Base-by-base conservation (phyloP, 2,113 vertebrate genomes). In the Leucoraja erinaceus region DNA sequence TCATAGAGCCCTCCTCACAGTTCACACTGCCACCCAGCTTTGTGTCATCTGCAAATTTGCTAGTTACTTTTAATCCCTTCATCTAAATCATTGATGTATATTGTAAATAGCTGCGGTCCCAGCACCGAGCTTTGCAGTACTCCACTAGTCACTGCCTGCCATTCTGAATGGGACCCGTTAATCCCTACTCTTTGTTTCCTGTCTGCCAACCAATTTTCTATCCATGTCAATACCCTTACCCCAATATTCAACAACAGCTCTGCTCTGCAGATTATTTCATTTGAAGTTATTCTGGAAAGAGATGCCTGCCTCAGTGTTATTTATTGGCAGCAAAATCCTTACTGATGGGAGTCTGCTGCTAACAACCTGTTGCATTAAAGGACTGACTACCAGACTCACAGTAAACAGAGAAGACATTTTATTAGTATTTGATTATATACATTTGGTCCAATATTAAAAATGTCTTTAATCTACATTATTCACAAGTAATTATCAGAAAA, bases 261-360 rank as follows among this genome's bases (percentile, higher is more conserved):
- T 47, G 90, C 38, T 72, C 8, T 70, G 3, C 25, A 54, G 33
- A 54, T 63, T 88, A 88, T 91, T 70, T 91, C 33, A 91, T 91
- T 91, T 91, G 72, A 91, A 72, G 47, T 74, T 91, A 74, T 72
- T 91, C 20, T 72, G 20, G 38, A 91, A 91, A 68, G 22, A 91
- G 22, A 22, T 22, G 6, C 70, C 31, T 25, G 28, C 88, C 88
- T 90, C 38, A 14, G n/a, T 68, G 7, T 5, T 91, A 72, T 72
- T 72, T 91, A 38, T 91, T 91, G 90, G 33, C 90, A 91, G 66
- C 25, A 91, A 72, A 74, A 72, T 54, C 68, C 22, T 31, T 91
- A 47, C 14, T 54, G 72, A 74, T 47, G 66, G 47, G 18, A 38
- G 31, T 38, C 90, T 91, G 66, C 63, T 72, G n/a, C 68, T 72